Evolutionary conservation across 2,797 vertebrate species (phyloP).

Genomic region (Melanotaenia pygmaea): DNA sequence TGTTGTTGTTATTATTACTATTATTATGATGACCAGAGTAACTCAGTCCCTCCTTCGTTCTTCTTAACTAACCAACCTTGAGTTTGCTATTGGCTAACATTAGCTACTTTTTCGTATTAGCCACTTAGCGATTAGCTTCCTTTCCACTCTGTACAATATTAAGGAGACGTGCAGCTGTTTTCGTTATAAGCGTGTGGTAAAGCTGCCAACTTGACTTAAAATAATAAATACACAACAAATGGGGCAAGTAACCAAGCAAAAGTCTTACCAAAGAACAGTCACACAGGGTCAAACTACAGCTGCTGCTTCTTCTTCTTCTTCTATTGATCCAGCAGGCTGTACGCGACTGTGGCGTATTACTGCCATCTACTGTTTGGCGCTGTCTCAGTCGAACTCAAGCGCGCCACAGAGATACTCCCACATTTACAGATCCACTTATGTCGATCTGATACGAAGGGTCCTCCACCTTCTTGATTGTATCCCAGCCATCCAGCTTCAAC

Average conservation of each 20-base stretch:
- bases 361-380: no score
- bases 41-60: fast-evolving
- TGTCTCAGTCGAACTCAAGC: no score
- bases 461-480: no score
- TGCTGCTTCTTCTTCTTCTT: no score
- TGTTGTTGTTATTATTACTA: no score
- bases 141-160: neutral
- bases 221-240: neutral
- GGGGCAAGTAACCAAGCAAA: fast-evolving
- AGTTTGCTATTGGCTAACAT: slow-evolving; percentile 27
- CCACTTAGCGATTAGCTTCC: slow-evolving; percentile 20
- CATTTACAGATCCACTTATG: no score
- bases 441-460: no score
- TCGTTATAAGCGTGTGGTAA: fast-evolving
- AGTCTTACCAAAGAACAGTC: slow-evolving; percentile 20
- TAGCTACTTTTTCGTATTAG: slow-evolving; percentile 14
- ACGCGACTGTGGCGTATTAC: no score
- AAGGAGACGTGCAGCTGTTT: neutral
- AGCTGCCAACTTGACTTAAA: fast-evolving
- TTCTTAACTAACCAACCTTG: slow-evolving; percentile 61
- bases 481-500: no score
- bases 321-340: no score
- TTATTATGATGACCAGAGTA: neutral
- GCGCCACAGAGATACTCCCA: no score
- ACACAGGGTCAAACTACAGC: neutral